These are phyloP conservation scores for Poeciliopsis retropinna DNA, from an alignment of 2,113 vertebrate species.

Conservation along the genomic window DNA sequence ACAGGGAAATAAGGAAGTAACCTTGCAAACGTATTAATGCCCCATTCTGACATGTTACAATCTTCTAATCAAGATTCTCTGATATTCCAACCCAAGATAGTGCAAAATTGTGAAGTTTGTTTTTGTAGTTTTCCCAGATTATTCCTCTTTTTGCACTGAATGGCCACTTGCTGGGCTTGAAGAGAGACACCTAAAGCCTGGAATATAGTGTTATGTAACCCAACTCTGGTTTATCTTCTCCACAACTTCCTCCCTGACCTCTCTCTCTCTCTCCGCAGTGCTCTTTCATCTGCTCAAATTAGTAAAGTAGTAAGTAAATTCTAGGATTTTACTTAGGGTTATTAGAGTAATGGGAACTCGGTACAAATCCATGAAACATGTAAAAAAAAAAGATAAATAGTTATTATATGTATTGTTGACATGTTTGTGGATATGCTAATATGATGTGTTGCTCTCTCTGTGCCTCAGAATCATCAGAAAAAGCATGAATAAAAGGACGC, in stretches of 20 bases:
- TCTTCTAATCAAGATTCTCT: not conserved
- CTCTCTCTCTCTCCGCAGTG: too few relatives aligned
- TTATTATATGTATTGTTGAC: not conserved
- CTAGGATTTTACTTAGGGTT: too few relatives aligned
- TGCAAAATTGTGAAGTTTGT: too few relatives aligned
- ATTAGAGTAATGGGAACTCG: too few relatives aligned
- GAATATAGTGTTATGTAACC: not conserved
- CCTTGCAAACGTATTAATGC: not conserved
- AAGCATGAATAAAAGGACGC: constrained; percentile 8
- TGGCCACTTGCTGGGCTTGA: not conserved
- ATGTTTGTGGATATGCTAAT: not conserved
- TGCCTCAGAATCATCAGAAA: constrained; percentile 14
- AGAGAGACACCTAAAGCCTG: not conserved
- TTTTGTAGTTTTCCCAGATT: not conserved
- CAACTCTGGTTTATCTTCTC: not conserved
- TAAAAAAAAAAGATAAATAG: not conserved
- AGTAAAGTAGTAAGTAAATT: too few relatives aligned
- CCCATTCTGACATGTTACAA: not conserved
- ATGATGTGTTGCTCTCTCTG: constrained; percentile 1
- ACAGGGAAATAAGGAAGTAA: not conserved
- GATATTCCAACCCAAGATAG: too few relatives aligned
- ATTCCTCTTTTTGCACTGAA: not conserved
- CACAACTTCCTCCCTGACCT: not conserved
- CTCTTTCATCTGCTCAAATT: too few relatives aligned
- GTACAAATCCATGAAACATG: not conserved